Conservation (phyloP, 2,113 vertebrate species). For the Catagonus wagneri region DNA sequence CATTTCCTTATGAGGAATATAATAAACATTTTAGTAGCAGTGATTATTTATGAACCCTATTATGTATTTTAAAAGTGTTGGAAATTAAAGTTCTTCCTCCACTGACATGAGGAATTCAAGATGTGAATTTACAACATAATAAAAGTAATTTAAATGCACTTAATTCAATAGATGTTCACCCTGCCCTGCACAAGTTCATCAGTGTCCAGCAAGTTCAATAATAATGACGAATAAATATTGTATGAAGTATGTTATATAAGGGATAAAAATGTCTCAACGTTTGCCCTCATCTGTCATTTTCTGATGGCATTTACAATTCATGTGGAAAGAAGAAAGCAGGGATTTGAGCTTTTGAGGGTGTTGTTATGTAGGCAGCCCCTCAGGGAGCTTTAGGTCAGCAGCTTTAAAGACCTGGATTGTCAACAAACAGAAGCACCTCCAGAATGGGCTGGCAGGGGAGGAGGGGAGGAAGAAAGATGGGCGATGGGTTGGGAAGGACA, state of each 20-base stretch:
- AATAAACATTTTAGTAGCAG: constrained; percentile 68
- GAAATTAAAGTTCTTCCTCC: constrained; percentile 45
- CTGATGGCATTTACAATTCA: constrained; percentile 8
- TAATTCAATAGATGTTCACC: background rate
- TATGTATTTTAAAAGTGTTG: constrained; percentile 67
- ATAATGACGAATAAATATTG: background rate
- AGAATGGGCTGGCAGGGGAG: constrained; percentile 52
- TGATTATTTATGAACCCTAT: constrained; percentile 70
- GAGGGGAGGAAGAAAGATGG: constrained; percentile 1
- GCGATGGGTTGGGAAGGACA: background rate
- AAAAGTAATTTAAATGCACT: background rate
- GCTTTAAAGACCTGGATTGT: constrained; percentile 55
- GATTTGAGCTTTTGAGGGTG: background rate
- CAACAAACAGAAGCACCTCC: constrained; percentile 60
- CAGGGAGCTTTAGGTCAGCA: constrained; percentile 66
- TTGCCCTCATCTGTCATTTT: constrained; percentile 31
- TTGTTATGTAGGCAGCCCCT: constrained; percentile 29
- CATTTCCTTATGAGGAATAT: constrained; percentile 72
- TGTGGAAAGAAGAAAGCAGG: background rate
- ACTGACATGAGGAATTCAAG: background rate
- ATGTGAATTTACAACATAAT: constrained; percentile 48
- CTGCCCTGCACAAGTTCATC: background rate
- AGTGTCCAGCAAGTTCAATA: background rate
- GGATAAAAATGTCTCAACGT: background rate
- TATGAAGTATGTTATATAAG: background rate